These are phyloP conservation scores for Steinernema hermaphroditum DNA, from an alignment of 2,888 invertebrate species.

Conservation along the genomic window DNA sequence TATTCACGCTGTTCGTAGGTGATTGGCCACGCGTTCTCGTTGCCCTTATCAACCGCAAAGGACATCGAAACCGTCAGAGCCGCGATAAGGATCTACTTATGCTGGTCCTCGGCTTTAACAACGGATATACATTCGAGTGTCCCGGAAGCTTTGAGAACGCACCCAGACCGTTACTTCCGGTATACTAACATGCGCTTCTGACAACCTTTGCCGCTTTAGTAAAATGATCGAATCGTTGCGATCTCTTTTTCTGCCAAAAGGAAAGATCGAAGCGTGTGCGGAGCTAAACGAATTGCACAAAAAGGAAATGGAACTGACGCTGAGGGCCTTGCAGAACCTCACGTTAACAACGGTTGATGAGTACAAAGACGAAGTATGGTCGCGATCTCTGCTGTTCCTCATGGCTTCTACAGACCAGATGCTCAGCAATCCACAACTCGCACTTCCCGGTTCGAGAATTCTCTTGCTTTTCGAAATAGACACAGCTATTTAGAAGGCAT, in stretches of 20 bases:
- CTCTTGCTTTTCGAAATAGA: too few species aligned
- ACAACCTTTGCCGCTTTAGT: conserved; percentile 35
- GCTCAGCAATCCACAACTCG: conserved; percentile 44
- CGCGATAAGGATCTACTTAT: conserved; percentile 44
- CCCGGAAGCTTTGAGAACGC: conserved; percentile 38
- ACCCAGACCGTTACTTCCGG: conserved; percentile 46
- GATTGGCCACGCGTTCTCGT: conserved; percentile 57
- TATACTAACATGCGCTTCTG: conserved; percentile 21
- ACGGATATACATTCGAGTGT: conserved; percentile 41
- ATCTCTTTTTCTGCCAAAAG: conserved; percentile 51
- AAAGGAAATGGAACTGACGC: conserved; percentile 22
- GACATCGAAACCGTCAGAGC: conserved; percentile 57
- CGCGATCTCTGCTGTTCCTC: conserved; percentile 56
- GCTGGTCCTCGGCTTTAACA: conserved; percentile 42
- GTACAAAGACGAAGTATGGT: conserved; percentile 54
- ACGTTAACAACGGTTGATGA: conserved; percentile 45
- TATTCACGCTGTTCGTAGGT: conserved; percentile 43
- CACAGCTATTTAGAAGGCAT: conserved; percentile 50
- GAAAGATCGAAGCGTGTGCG: conserved; percentile 33
- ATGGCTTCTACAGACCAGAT: conserved; percentile 56
- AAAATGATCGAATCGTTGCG: conserved; percentile 60
- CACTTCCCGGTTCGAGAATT: not conserved
- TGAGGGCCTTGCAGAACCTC: conserved; percentile 35
- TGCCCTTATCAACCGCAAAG: conserved; percentile 52
- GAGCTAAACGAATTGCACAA: conserved; percentile 19